phyloP scores from a whole-genome alignment of 2,113 vertebrate species.

The Amazona vittata region DNA sequence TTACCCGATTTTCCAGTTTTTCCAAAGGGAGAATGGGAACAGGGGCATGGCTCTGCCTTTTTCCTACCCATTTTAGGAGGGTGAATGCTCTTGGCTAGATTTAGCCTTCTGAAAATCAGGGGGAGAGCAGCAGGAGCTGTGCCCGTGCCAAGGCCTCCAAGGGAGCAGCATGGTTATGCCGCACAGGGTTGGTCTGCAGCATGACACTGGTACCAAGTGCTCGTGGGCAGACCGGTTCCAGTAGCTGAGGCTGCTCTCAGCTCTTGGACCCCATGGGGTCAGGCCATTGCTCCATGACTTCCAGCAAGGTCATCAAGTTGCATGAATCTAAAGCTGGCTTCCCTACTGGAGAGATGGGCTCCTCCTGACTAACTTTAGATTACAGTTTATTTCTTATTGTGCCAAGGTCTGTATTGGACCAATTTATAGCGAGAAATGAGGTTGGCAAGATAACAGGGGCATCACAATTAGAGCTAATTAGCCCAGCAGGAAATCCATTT shows the following conservation, averaged over 20 bases:
- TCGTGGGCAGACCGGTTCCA: background rate
- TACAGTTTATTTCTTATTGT: background rate
- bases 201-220: fast-evolving
- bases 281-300: background rate
- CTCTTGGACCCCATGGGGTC: background rate
- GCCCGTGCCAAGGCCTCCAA: background rate
- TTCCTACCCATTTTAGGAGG: constrained; percentile 60
- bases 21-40: background rate
- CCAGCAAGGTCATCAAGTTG: background rate
- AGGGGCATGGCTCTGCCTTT: background rate
- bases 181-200: fast-evolving
- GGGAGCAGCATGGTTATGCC: background rate
- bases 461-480: constrained; percentile 72
- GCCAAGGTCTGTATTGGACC: constrained; percentile 59
- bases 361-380: constrained; percentile 22
- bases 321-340: background rate
- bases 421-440: constrained; percentile 65
- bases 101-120: background rate
- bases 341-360: background rate
- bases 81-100: background rate
- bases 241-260: fast-evolving
- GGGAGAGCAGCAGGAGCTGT: background rate
- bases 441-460: constrained; percentile 69
- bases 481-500: constrained; percentile 72
- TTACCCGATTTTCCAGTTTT: background rate